Evolutionary conservation across 2,113 vertebrate species (phyloP).

Genomic region (Hiodon tergisus): DNA sequence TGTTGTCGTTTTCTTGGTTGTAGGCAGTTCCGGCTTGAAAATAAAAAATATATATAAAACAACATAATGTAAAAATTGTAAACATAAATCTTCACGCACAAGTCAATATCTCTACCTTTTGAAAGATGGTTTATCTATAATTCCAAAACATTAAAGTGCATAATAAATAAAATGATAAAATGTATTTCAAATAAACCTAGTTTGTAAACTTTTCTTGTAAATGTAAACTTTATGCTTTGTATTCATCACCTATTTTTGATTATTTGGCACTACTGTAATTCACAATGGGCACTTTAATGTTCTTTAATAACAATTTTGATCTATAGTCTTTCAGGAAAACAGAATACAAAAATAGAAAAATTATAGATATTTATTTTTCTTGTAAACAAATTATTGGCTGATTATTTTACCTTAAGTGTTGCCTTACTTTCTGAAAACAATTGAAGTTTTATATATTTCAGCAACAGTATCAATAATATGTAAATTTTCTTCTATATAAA

Average conservation of each 20-base stretch:
- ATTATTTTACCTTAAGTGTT: slow-evolving; percentile 27
- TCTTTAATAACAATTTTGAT: slow-evolving; percentile 23
- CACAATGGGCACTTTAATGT: slow-evolving; percentile 52
- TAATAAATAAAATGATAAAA: slow-evolving; percentile 13
- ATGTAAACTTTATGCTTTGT: slow-evolving; percentile 55
- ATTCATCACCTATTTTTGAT: slow-evolving; percentile 23
- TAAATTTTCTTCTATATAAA: neutral
- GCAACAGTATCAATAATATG: neutral
- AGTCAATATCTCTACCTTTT: slow-evolving; percentile 4
- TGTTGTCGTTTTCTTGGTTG: slow-evolving; percentile 18
- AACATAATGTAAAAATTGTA: slow-evolving; percentile 35
- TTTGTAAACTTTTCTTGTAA: slow-evolving; percentile 59
- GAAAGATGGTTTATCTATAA: neutral
- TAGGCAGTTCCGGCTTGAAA: slow-evolving; percentile 38
- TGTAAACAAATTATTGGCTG: slow-evolving; percentile 50
- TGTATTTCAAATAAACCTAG: slow-evolving; percentile 23
- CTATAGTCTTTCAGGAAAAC: slow-evolving; percentile 11
- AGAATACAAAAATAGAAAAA: slow-evolving; percentile 21
- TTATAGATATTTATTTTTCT: slow-evolving; percentile 24
- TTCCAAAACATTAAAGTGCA: neutral
- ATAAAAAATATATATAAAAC: slow-evolving; percentile 45
- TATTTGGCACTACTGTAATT: slow-evolving; percentile 23
- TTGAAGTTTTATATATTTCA: neutral
- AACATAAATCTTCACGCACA: slow-evolving; percentile 31
- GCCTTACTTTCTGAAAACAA: slow-evolving; percentile 1